Evolutionary conservation across 1,140 invertebrate genomes (phyloP).

Genomic region (Dendroctonus valens): DNA sequence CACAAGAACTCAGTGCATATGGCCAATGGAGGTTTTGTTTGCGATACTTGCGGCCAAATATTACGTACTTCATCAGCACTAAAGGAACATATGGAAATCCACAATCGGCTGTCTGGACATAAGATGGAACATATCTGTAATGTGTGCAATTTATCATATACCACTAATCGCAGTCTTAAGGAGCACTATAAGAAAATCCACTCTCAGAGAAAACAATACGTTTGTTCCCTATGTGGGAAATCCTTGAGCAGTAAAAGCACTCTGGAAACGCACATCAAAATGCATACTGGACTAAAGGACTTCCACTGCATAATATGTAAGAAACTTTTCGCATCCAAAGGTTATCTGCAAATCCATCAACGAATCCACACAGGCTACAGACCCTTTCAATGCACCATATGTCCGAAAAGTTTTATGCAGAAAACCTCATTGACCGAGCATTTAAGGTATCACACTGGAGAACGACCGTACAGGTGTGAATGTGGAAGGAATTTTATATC

Average conservation of each 20-base stretch:
- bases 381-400: slow-evolving; percentile 73
- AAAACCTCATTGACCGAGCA: slow-evolving; percentile 52
- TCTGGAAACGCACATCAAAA: slow-evolving; percentile 44
- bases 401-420: slow-evolving; percentile 70
- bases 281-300: slow-evolving; percentile 48
- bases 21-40: slow-evolving; percentile 36
- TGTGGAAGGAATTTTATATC: slow-evolving; percentile 51
- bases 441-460: slow-evolving; percentile 71
- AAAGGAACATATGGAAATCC: slow-evolving; percentile 41
- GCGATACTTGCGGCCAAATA: slow-evolving; percentile 39
- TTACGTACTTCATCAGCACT: slow-evolving; percentile 35
- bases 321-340: slow-evolving; percentile 66
- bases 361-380: slow-evolving; percentile 71
- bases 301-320: slow-evolving; percentile 47
- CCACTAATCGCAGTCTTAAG: slow-evolving; percentile 32
- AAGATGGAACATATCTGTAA: slow-evolving; percentile 33
- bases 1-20: slow-evolving; percentile 37
- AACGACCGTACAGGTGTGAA: slow-evolving; percentile 66
- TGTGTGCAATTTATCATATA: slow-evolving; percentile 37
- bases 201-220: slow-evolving; percentile 59
- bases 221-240: slow-evolving; percentile 55
- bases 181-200: slow-evolving; percentile 63
- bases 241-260: slow-evolving; percentile 46
- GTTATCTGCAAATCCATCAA: slow-evolving; percentile 73
- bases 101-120: slow-evolving; percentile 24